Evolutionary conservation across 1,140 invertebrate species (phyloP).

Genomic region (Carcinoscorpius rotundicauda): DNA sequence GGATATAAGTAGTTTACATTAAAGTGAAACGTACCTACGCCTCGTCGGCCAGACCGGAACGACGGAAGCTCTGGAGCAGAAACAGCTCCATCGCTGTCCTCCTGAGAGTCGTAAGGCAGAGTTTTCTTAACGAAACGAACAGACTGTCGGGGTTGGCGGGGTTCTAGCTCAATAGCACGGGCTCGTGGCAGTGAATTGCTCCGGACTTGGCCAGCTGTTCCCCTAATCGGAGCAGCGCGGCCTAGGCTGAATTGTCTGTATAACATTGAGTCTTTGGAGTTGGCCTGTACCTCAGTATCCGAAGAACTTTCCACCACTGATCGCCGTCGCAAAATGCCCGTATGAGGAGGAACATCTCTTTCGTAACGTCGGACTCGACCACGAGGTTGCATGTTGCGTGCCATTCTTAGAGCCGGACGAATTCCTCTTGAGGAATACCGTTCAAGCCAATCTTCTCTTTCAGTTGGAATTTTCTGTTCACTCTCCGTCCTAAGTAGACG

Average conservation of each 20-base stretch:
- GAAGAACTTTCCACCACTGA: slow-evolving; percentile 54
- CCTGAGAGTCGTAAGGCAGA: slow-evolving; percentile 56
- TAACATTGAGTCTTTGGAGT: neutral
- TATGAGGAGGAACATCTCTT: slow-evolving; percentile 1
- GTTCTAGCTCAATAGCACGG: slow-evolving; percentile 6
- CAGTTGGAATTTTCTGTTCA: slow-evolving; percentile 27
- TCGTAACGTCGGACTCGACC: neutral
- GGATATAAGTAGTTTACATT: no score
- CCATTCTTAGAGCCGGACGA: no score
- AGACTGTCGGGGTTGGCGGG: slow-evolving; percentile 20
- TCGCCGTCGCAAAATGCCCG: slow-evolving; percentile 25
- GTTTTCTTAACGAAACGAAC: slow-evolving; percentile 29
- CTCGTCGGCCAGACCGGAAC: neutral
- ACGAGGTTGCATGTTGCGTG: neutral
- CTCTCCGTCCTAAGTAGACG: slow-evolving; percentile 27
- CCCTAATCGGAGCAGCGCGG: neutral
- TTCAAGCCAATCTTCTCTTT: no score
- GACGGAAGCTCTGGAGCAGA: slow-evolving; percentile 55
- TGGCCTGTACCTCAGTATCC: slow-evolving; percentile 68
- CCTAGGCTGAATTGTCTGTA: neutral
- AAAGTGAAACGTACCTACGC: no score
- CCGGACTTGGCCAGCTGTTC: slow-evolving; percentile 8
- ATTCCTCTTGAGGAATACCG: no score
- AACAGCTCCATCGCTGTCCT: slow-evolving; percentile 65
- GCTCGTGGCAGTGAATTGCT: slow-evolving; percentile 29